phyloP scores from a whole-genome alignment of 2,888 invertebrate species.

The Embidobia sp. region DNA sequence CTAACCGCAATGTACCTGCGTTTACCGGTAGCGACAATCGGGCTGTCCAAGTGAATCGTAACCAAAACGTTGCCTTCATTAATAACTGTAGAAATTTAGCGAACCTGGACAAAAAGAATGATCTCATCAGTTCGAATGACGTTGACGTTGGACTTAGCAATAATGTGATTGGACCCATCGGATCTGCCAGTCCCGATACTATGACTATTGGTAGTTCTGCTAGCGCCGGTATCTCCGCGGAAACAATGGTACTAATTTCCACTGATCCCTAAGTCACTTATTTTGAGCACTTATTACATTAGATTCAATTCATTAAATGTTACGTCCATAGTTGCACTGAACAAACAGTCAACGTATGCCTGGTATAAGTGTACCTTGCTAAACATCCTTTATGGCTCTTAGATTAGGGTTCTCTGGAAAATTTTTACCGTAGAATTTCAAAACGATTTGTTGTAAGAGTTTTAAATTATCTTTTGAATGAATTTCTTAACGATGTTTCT shows the following conservation, averaged over 20 bases:
- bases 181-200: slow-evolving; percentile 73
- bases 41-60: slow-evolving; percentile 74
- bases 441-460: too few relatives aligned
- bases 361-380: too few relatives aligned
- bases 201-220: slow-evolving; percentile 72
- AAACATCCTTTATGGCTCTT: too few relatives aligned
- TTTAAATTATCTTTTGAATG: too few relatives aligned
- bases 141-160: slow-evolving; percentile 77
- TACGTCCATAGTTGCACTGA: too few relatives aligned
- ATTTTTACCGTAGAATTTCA: too few relatives aligned
- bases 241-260: slow-evolving; percentile 78
- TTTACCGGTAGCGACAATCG: slow-evolving; percentile 70
- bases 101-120: slow-evolving; percentile 71
- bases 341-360: too few relatives aligned
- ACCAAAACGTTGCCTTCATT: slow-evolving; percentile 73
- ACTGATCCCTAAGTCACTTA: slow-evolving; percentile 65
- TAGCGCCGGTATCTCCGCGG: slow-evolving; percentile 72
- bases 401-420: too few relatives aligned
- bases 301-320: too few relatives aligned
- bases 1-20: slow-evolving; percentile 76
- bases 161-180: slow-evolving; percentile 75
- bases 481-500: too few relatives aligned
- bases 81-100: slow-evolving; percentile 74
- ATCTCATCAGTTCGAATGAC: slow-evolving; percentile 72
- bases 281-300: too few relatives aligned